Base-by-base conservation (phyloP, 2,888 invertebrate species). In the Augochlorella aurata region DNA sequence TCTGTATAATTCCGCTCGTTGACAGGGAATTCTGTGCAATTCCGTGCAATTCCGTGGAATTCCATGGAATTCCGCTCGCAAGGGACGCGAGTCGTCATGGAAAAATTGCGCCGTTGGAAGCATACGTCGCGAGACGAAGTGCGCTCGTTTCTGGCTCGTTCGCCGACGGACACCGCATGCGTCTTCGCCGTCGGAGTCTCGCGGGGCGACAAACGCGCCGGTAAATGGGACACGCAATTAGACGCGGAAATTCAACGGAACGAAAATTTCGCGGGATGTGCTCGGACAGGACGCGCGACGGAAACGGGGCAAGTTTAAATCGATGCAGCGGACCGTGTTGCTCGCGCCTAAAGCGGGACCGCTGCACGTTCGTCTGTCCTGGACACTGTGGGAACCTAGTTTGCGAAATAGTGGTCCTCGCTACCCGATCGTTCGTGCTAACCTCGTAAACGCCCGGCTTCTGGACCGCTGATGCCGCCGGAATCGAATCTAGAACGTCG, bases 301-400 rank as follows among this genome's bases (percentile, higher is more conserved):
- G 24, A 54, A 69, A 70, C 54, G 44, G 67, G 29, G 38, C 45
- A 74, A 80, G 63, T 79, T 81, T 74, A 69, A 81, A 79, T 79
- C 68, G 79, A 73, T 69, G 68, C 65, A 67, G 38, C 69, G 58
- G 50, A 74, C 58, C 74, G 79, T 70, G 65, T 74, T 67, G 79
- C 52, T 82, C 81, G 52, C 29, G 61, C 38, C 58, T 61, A 70
- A 79, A 21, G 45, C 79, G n/a, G 45, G 52, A 10, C 29, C 61
- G 8, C 29, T 24, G 44, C 50, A 68, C 69, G 49, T 0, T 18
- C 54, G 47, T 29, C 45, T 44, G 38, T 71, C 24, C 45, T 0
- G 47, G 47, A 70, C 54, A 18, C n/a, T 16, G 47, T 45, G 44
- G 58, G 71, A 58, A 47, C 24, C 24, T n/a, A 44, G 38, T 63